Evolutionary conservation across 2,888 invertebrate species (phyloP), one percentile per base, ranked within the genome.

Genomic region (Altica lythri): DNA sequence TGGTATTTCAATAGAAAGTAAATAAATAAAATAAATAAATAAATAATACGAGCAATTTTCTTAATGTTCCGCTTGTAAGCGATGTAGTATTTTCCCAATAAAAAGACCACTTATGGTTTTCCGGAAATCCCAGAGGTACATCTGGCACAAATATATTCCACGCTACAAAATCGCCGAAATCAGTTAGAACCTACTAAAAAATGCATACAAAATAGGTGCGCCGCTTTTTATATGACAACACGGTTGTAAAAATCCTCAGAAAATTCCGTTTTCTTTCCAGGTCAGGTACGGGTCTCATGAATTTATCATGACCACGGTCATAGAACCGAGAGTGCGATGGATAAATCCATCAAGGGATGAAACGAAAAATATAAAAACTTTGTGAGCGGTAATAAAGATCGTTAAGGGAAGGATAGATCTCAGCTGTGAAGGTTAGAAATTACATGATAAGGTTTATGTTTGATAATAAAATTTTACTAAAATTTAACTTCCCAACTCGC

Each of bases 181-280:
- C 50, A 27, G 42, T 46, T 50, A 55, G 46, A 51, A 27, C 19
- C 46, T 50, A 45, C 55, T 55, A 50, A 55, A 55, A 55, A 55
- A 55, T 55, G 45, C 46, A 55, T 55, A 55, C 55, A 55, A 55
- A 55, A 55, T 55, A 55, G 55, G 46, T 50, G 45, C 50, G 34
- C 40, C 46, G 50, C 46, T 45, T 46, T 55, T 55, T 54, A 50
- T 55, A 55, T 40, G 55, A 38, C 55, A 38, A 45, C 50, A 32
- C 46, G 40, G 40, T 46, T 45, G 50, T 55, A 50, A 55, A 54
- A 55, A 55, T 49, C 22, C 55, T 40, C 34, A 19, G 38, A 40
- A 46, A 55, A 30, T 37, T 48, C 38, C 48, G 48, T 55, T 51
- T 51, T 35, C 44, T 40, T 55, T 55, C 46, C 55, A 55, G 50